Evolutionary conservation across 2,113 vertebrate genomes (phyloP), one percentile per base, ranked within the genome.

Genomic region (Ctenodactylus gundi): DNA sequence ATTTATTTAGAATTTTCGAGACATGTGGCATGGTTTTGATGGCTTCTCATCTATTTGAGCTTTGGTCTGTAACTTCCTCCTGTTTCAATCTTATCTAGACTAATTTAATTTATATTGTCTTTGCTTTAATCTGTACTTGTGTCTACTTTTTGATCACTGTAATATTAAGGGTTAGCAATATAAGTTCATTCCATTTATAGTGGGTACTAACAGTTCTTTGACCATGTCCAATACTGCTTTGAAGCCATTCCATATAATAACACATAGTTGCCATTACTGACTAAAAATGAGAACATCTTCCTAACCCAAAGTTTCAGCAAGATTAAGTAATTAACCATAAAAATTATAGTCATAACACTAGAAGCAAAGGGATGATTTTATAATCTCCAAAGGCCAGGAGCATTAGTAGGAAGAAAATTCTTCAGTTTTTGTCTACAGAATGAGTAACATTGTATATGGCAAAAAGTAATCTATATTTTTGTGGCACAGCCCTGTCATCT

Each of bases 81-180:
- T 67, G 18, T 44, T 58, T 84, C 14, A 87, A 1, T 94, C 49
- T 93, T 70, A 23, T 20, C 31, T 67, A 53, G n/a, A 83, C 27
- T 90, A 64, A 58, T 27, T 21, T 41, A 58, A 0, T 49, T 83
- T 78, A 25, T 36, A 3, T 85, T 44, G 57, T 65, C 57, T 70
- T 29, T 53, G 60, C 44, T 93, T 94, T 67, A 62, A 88, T 88
- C 53, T 51, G 10, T 53, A 55, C 34, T 73, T 73, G 58, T 91
- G 18, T 90, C 93, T 86, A 67, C 12, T 75, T 90, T 89, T 89
- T 75, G 57, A 60, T 65, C 64, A 49, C 41, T 84, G 46, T 83
- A 62, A 13, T 78, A 41, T 78, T 72, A 82, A 85, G 88, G 44
- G 17, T 64, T 80, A 90, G 64, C 6, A 65, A 18, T 84, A 39